These are phyloP conservation scores for Caenorhabditis sinica DNA, from an alignment of 2,888 invertebrate genomes.

Conservation along the genomic window DNA sequence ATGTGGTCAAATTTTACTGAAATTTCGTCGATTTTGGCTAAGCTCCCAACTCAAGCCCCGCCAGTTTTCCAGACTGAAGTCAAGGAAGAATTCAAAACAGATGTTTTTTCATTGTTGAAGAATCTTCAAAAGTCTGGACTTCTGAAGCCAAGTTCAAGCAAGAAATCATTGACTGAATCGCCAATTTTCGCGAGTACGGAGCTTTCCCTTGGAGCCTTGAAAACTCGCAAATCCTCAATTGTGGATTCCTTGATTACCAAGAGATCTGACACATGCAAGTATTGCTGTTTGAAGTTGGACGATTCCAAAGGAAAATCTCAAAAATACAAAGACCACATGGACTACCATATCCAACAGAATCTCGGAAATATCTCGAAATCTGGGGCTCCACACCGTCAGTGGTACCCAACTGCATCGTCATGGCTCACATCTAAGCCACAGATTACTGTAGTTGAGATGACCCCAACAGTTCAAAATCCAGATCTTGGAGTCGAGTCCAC, in stretches of 20 bases:
- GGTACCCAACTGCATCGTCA: background rate
- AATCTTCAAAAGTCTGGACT: too few relatives aligned
- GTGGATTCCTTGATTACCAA: background rate
- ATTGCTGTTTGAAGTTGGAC: background rate
- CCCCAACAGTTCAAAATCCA: background rate
- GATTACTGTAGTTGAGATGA: background rate
- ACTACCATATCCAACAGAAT: background rate
- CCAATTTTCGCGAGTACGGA: too few relatives aligned
- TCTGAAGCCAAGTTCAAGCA: too few relatives aligned
- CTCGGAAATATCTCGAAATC: background rate
- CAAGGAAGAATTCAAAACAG: too few relatives aligned
- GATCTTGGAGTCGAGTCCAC: slow-evolving; percentile 28
- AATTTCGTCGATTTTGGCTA: too few relatives aligned
- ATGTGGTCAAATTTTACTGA: too few relatives aligned
- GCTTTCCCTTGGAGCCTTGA: too few relatives aligned
- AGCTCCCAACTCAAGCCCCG: too few relatives aligned
- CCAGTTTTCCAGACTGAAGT: too few relatives aligned
- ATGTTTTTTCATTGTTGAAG: too few relatives aligned
- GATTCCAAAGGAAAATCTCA: background rate
- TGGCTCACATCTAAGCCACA: background rate
- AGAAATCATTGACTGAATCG: too few relatives aligned
- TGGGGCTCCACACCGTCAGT: background rate
- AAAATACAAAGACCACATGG: background rate
- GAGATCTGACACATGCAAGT: background rate
- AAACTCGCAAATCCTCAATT: background rate